phyloP scores from a whole-genome alignment of 2,888 invertebrate genomes.

The Caenorhabditis wallacei region DNA sequence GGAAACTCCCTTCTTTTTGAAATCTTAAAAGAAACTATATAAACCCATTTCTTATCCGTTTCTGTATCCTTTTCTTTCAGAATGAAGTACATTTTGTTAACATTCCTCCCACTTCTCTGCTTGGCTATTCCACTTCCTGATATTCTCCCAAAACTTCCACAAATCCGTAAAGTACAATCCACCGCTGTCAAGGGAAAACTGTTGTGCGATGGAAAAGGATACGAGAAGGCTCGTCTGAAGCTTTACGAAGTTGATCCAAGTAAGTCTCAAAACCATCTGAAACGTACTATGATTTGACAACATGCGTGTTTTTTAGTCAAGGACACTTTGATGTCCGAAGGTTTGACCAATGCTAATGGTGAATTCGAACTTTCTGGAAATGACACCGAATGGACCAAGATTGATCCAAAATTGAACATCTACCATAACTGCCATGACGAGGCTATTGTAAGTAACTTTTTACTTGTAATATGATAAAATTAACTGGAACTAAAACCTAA shows the following conservation, averaged over 20 bases:
- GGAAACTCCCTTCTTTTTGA: constrained; percentile 4
- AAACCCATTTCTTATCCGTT: neutral
- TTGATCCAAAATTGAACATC: constrained; percentile 77
- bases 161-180: constrained; percentile 71
- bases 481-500: neutral
- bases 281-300: neutral
- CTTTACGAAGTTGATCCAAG: constrained; percentile 79
- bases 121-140: constrained; percentile 54
- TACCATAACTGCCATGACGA: constrained; percentile 81
- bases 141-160: constrained; percentile 62
- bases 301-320: constrained; percentile 60
- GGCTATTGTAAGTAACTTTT: constrained; percentile 52
- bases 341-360: constrained; percentile 73
- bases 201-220: constrained; percentile 79
- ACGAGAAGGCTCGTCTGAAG: constrained; percentile 79
- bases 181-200: constrained; percentile 78
- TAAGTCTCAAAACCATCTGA: constrained; percentile 41
- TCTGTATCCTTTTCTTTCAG: constrained; percentile 11
- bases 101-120: constrained; percentile 51
- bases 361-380: constrained; percentile 75
- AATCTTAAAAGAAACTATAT: neutral
- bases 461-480: neutral
- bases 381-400: constrained; percentile 71
- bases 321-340: constrained; percentile 79
- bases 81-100: constrained; percentile 51